Evolutionary conservation across 2,113 vertebrate genomes (phyloP).

Genomic region (Atlantisia rogersi): DNA sequence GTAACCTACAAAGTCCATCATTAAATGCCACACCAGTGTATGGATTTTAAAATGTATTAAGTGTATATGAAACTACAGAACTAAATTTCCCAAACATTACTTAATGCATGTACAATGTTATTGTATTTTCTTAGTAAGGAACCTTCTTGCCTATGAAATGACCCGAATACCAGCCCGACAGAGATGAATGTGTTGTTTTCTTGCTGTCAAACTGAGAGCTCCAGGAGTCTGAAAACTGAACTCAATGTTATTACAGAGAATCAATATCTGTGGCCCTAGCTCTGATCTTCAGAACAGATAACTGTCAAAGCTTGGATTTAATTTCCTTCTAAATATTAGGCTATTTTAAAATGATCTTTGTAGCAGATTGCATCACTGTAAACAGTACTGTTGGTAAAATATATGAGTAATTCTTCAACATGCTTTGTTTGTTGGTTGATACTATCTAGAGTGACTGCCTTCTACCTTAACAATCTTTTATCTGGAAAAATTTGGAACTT

Average conservation of each 20-base stretch:
- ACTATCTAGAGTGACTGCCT: not conserved
- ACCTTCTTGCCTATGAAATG: not conserved
- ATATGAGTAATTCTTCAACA: slow-evolving; percentile 50
- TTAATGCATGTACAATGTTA: not conserved
- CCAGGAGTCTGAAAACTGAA: slow-evolving; percentile 32
- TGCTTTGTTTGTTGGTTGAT: slow-evolving; percentile 37
- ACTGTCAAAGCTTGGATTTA: slow-evolving; percentile 65
- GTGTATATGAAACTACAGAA: not conserved
- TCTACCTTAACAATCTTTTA: not conserved
- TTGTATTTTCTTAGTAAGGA: not conserved
- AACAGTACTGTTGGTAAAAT: slow-evolving; percentile 67
- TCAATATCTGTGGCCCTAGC: slow-evolving; percentile 48
- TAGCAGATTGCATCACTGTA: slow-evolving; percentile 65
- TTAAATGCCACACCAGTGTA: not conserved
- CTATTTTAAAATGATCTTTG: slow-evolving; percentile 51
- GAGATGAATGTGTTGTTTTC: slow-evolving; percentile 64
- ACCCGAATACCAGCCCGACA: not conserved
- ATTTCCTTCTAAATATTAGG: slow-evolving; percentile 83
- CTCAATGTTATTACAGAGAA: slow-evolving; percentile 71
- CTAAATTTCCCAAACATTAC: not conserved
- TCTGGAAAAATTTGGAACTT: not conserved
- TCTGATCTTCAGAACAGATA: slow-evolving; percentile 75
- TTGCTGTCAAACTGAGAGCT: slow-evolving; percentile 57
- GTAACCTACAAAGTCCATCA: not conserved
- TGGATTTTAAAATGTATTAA: not conserved